Evolutionary conservation across 2,113 vertebrate species (phyloP), one percentile per base, ranked within the genome.

Genomic region (Pomatostomus ruficeps): DNA sequence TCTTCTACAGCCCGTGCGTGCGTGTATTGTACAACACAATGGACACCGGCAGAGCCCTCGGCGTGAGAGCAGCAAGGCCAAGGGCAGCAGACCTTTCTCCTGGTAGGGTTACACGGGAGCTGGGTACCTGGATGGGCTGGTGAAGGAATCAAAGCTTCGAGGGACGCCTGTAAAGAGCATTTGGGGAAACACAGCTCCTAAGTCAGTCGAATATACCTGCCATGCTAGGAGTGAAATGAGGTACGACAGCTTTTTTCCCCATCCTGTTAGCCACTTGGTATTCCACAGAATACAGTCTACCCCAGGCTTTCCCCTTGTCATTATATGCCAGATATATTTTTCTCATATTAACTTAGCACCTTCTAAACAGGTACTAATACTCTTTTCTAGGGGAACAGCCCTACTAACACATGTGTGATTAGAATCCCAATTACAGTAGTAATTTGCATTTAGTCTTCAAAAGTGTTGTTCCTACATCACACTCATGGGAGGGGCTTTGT

Each of bases 21-120:
- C 5, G 3, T 24, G 3, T 13, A 1, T 18, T 73, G 28, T 43
- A 14, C 45, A 38, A 33, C 5, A 23, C 35, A 0, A 2, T 7
- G 36, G 36, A 3, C 45, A 25, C 12, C 7, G 14, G 33, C 49
- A 33, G 12, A 43, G 36, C 43, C 19, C 15, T 63, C 9, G 14
- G 6, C 6, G 11, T 12, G 40, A 48, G 19, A 9, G 70, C 18
- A 45, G 38, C 58, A 36, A 36, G 66, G 38, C 35, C 12, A 1
- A 7, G 24, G 58, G 55, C 49, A 33, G 55, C 22, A 14, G 18
- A 13, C 29, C 14, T 20, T 23, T 17, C 33, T 17, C 13, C 1
- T 15, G 66, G 35, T 1, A 3, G 43, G 3, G 5, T 40, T 21
- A 9, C 2, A 0, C 0, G 3, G 14, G 18, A 20, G 4, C 35